phyloP scores from a whole-genome alignment of 2,113 vertebrate genomes.

The Suncus etruscus region DNA sequence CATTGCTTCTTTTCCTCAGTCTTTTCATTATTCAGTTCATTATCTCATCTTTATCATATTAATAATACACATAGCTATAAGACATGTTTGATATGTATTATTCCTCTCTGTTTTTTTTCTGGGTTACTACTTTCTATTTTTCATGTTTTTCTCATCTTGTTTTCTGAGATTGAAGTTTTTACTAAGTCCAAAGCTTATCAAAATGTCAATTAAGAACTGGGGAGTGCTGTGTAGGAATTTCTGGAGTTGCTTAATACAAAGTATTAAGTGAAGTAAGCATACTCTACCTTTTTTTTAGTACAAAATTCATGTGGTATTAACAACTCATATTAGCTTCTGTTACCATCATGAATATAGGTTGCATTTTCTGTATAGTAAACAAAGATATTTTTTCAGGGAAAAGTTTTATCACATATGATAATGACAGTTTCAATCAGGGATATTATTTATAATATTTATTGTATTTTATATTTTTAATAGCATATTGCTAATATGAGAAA shows the following conservation, averaged over 20 bases:
- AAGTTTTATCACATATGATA: neutral
- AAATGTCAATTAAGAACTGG: neutral
- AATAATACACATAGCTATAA: neutral
- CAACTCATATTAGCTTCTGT: neutral
- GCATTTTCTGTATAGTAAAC: neutral
- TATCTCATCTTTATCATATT: neutral
- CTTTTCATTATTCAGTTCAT: neutral
- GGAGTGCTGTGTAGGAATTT: neutral
- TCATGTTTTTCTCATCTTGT: constrained; percentile 13
- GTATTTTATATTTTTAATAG: too few species aligned
- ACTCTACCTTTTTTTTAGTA: neutral
- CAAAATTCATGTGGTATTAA: neutral
- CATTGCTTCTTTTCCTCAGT: neutral
- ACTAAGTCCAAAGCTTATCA: neutral
- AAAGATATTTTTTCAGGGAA: neutral
- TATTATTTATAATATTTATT: neutral
- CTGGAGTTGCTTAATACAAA: constrained; percentile 30
- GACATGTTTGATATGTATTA: neutral
- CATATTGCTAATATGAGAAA: neutral
- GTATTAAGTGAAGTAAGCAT: neutral
- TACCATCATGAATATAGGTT: neutral
- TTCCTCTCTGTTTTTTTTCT: neutral
- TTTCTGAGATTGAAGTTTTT: neutral
- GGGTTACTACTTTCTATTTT: neutral
- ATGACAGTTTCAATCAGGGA: neutral